Evolutionary conservation across 2,888 invertebrate genomes (phyloP).

Genomic region (Stegophylla sp.): DNA sequence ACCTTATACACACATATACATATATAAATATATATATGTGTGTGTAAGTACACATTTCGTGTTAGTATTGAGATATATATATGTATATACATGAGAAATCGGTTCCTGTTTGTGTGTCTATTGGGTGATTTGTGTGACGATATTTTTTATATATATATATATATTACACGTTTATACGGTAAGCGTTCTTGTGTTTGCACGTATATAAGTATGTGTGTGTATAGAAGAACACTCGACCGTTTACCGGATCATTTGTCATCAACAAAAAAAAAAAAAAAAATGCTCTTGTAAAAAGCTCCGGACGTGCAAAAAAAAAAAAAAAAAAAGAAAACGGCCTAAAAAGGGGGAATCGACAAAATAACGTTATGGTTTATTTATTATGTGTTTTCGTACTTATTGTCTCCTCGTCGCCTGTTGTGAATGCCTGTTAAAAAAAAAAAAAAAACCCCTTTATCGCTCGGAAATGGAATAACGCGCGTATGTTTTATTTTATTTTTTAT

Average conservation of each 20-base stretch:
- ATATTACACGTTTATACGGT: neutral
- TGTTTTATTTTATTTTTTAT: too few species aligned
- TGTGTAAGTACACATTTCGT: neutral
- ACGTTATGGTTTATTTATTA: constrained; percentile 46
- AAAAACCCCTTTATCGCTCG: too few species aligned
- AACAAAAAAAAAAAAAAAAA: constrained; percentile 36
- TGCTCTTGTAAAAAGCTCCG: neutral
- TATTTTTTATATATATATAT: neutral
- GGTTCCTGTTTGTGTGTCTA: constrained; percentile 28
- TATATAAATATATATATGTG: neutral
- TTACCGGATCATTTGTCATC: constrained; percentile 57
- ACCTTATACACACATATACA: neutral
- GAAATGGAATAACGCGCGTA: too few species aligned
- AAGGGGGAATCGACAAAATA: constrained; percentile 45
- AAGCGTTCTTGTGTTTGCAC: neutral
- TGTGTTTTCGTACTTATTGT: constrained; percentile 25
- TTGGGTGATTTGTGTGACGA: constrained; percentile 32
- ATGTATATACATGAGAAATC: constrained; percentile 25
- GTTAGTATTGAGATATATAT: neutral
- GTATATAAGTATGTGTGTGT: neutral
- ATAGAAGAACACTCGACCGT: constrained; percentile 46
- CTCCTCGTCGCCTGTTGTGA: neutral
- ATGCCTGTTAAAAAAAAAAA: neutral
- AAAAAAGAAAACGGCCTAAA: constrained; percentile 22
- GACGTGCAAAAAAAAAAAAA: constrained; percentile 34